A percentile compares a stretch with the other conserved stretches of the same genome.
phyloP scores from a whole-genome alignment of 2,888 invertebrate species.

The Dorcus hopei region DNA sequence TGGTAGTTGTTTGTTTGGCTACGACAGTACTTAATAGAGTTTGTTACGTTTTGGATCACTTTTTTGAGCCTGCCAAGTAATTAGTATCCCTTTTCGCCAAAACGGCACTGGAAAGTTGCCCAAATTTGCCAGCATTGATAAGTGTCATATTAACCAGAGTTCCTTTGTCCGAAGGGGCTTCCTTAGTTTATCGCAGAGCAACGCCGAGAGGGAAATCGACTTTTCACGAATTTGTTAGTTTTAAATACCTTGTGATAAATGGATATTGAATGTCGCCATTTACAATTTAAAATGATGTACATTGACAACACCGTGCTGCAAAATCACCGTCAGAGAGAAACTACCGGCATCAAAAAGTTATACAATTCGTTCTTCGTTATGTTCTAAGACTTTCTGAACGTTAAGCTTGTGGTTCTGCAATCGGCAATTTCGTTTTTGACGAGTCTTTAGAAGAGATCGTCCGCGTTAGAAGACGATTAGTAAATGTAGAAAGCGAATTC shows the following conservation, averaged over 20 bases:
- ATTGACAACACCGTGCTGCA: slow-evolving; percentile 73
- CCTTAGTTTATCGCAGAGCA: neutral
- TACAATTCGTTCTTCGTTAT: slow-evolving; percentile 86
- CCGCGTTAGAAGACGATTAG: slow-evolving; percentile 5
- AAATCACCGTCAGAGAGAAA: slow-evolving; percentile 79
- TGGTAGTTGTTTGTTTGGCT: neutral
- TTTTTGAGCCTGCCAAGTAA: neutral
- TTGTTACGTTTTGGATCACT: neutral
- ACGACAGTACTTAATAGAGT: neutral
- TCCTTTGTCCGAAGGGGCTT: slow-evolving; percentile 4
- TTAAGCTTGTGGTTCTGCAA: slow-evolving; percentile 25
- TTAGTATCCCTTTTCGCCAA: slow-evolving; percentile 39
- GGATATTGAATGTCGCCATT: slow-evolving; percentile 47
- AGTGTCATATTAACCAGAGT: neutral
- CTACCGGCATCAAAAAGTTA: slow-evolving; percentile 80
- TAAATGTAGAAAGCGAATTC: slow-evolving; percentile 3
- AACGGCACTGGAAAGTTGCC: slow-evolving; percentile 34
- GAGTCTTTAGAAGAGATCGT: slow-evolving; percentile 26
- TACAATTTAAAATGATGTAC: slow-evolving; percentile 61
- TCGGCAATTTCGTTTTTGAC: slow-evolving; percentile 36
- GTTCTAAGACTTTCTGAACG: slow-evolving; percentile 60
- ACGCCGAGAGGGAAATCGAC: neutral
- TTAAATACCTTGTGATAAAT: slow-evolving; percentile 41
- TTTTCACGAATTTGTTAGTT: neutral
- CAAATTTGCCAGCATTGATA: neutral